Evolutionary conservation across 2,797 vertebrate species (phyloP).

Genomic region (Anguilla marmorata): DNA sequence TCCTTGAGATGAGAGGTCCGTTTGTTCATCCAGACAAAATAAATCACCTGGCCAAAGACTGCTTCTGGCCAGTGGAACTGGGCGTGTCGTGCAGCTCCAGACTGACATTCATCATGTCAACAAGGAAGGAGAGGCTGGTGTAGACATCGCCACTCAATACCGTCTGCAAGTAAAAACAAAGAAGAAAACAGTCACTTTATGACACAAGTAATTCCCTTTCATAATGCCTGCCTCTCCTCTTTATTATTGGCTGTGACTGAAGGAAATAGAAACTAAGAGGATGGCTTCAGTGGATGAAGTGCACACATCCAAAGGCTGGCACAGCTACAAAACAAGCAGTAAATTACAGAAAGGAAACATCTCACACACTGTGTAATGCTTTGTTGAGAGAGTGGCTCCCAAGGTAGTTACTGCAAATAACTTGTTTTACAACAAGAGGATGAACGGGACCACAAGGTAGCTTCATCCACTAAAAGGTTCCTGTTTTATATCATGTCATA

Average conservation of each 20-base stretch:
- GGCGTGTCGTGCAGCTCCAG: conserved; percentile 85
- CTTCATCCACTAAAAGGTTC: background rate
- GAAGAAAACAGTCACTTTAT: conserved; percentile 21
- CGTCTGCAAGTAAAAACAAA: conserved; percentile 70
- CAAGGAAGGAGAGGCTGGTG: conserved; percentile 84
- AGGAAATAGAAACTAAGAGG: background rate
- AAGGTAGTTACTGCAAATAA: background rate
- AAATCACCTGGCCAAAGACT: conserved; percentile 83
- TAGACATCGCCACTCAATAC: conserved; percentile 94
- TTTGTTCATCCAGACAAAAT: background rate
- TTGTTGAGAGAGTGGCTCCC: background rate
- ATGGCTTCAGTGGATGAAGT: background rate
- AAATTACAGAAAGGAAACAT: background rate
- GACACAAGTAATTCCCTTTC: background rate
- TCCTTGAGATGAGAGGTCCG: background rate
- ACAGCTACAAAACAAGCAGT: background rate
- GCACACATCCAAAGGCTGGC: background rate
- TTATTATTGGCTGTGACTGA: background rate
- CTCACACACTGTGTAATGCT: background rate
- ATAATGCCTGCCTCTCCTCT: background rate
- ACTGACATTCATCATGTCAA: conserved; percentile 96
- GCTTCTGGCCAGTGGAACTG: conserved; percentile 61
- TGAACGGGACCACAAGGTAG: too few relatives aligned
- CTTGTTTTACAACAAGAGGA: background rate
- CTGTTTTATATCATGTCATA: background rate